Conservation (phyloP, 2,888 invertebrate species). For the Leptopilina myrica region DNA sequence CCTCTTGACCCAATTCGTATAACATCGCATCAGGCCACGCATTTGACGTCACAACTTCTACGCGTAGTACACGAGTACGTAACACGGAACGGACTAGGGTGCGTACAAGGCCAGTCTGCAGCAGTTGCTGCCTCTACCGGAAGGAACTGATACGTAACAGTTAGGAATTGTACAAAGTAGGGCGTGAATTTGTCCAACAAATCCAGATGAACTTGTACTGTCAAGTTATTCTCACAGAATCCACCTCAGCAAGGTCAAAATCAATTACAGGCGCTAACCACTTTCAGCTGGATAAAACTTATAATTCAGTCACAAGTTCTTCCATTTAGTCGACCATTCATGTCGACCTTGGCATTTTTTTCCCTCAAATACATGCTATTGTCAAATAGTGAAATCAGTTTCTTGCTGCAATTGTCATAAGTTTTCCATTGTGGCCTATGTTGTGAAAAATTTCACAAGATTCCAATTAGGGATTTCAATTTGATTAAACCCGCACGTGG, state of each 20-base stretch:
- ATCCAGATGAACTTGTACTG: constrained; percentile 26
- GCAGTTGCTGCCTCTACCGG: constrained; percentile 25
- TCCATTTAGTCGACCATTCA: not conserved
- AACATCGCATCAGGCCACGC: constrained; percentile 44
- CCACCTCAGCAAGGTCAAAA: not conserved
- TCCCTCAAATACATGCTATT: not conserved
- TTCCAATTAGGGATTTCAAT: no score
- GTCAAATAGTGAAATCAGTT: no score
- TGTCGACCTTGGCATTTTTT: not conserved
- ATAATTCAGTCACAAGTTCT: not conserved
- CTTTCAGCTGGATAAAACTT: not conserved
- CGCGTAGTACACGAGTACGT: constrained; percentile 47
- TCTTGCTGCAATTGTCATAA: no score
- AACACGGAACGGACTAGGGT: constrained; percentile 57
- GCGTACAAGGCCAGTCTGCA: constrained; percentile 61
- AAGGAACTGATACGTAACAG: constrained; percentile 31
- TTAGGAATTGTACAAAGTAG: constrained; percentile 23
- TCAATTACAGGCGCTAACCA: not conserved
- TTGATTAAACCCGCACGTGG: no score
- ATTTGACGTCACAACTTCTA: constrained; percentile 23
- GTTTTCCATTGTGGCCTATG: no score
- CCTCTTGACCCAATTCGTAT: constrained; percentile 73
- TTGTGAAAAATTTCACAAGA: no score
- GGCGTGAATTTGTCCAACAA: constrained; percentile 20
- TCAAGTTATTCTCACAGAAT: constrained; percentile 14